Evolutionary conservation across 2,797 vertebrate species (phyloP).

Genomic region (Tinamus major): DNA sequence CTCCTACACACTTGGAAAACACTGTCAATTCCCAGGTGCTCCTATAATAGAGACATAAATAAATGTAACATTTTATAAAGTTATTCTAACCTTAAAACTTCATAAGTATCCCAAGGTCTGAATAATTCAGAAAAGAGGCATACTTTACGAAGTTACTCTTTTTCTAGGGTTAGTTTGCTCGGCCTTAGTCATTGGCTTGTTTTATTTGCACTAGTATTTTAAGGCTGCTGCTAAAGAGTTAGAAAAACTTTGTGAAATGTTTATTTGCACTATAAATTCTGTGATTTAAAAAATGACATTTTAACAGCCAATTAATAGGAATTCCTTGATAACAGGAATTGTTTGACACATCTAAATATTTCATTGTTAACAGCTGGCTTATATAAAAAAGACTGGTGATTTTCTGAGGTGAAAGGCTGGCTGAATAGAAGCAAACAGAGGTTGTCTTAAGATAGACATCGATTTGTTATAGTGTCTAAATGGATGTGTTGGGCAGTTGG

Average conservation of each 20-base stretch:
- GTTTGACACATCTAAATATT: constrained; percentile 15
- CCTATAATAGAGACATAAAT: neutral
- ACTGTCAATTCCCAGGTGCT: neutral
- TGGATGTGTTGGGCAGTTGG: neutral
- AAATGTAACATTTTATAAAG: neutral
- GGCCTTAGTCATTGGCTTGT: neutral
- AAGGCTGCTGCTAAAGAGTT: neutral
- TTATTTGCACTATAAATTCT: constrained; percentile 11
- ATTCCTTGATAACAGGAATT: neutral
- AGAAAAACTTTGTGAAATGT: neutral
- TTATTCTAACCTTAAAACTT: neutral
- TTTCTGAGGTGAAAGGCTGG: constrained; percentile 50
- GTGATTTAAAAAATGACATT: constrained; percentile 7
- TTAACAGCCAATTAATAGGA: constrained; percentile 12
- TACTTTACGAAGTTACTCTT: neutral
- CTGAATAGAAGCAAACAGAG: neutral
- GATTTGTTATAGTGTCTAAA: neutral
- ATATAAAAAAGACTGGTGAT: neutral
- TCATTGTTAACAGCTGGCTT: constrained; percentile 15
- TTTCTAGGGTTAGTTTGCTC: neutral
- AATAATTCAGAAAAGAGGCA: neutral
- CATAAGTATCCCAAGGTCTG: neutral
- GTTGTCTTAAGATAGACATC: neutral
- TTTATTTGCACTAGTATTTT: constrained; percentile 12
- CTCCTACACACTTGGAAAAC: neutral